Evolutionary conservation across 2,888 invertebrate species (phyloP).

Genomic region (Chrysolina americana): DNA sequence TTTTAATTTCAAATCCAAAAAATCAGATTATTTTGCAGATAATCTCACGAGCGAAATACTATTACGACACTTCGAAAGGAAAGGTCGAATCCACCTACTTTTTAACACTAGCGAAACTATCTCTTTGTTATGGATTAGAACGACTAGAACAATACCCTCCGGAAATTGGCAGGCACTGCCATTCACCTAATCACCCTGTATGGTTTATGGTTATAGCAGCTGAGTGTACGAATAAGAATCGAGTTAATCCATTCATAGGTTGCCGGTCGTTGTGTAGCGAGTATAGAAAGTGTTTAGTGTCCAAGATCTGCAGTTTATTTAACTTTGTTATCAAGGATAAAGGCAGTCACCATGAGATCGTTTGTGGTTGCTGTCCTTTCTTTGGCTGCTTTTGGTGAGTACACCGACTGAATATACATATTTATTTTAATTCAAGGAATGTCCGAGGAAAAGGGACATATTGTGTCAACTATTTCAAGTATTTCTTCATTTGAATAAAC

Average conservation of each 20-base stretch:
- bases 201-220: constrained; percentile 22
- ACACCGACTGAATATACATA: constrained; percentile 43
- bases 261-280: constrained; percentile 37
- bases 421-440: neutral
- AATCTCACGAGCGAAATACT: constrained; percentile 1
- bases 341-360: constrained; percentile 63
- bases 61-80: constrained; percentile 14
- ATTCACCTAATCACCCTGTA: constrained; percentile 24
- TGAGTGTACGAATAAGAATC: constrained; percentile 32
- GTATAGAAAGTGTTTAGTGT: constrained; percentile 63
- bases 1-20: neutral
- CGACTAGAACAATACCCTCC: constrained; percentile 4
- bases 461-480: too few relatives aligned
- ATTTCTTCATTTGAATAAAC: neutral
- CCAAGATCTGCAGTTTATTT: constrained; percentile 48
- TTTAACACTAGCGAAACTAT: constrained; percentile 12
- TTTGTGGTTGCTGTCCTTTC: constrained; percentile 61
- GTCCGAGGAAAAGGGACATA: too few relatives aligned
- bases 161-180: neutral
- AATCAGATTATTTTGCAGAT: neutral
- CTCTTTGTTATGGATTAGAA: constrained; percentile 9
- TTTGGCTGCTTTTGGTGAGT: constrained; percentile 58
- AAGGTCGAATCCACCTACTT: constrained; percentile 27
- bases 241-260: constrained; percentile 42
- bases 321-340: constrained; percentile 65